Conservation (phyloP, 2,888 invertebrate genomes). For the Pristionchus exspectatus region DNA sequence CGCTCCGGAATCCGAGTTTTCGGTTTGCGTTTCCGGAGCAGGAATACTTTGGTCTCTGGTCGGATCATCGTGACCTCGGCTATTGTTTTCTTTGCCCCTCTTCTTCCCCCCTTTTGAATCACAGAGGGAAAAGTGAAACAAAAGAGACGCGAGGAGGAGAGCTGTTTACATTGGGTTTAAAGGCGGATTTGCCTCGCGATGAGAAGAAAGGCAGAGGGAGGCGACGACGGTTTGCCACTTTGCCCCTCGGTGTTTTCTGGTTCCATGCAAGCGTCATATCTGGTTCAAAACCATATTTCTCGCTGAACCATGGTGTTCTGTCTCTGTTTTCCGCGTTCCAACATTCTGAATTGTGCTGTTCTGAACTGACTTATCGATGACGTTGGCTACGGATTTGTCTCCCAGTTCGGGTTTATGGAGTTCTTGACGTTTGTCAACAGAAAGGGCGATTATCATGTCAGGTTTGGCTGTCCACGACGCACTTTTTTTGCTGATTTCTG, state of each 20-base stretch:
- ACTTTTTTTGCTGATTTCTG: neutral
- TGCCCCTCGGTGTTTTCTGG: neutral
- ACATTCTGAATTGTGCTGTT: neutral
- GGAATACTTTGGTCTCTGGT: neutral
- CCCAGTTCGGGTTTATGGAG: neutral
- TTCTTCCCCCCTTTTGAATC: neutral
- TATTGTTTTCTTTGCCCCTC: neutral
- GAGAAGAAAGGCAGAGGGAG: slow-evolving; percentile 8
- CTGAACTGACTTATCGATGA: neutral
- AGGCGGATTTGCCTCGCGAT: slow-evolving; percentile 15
- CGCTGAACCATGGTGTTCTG: neutral
- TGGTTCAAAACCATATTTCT: neutral
- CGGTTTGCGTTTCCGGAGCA: neutral
- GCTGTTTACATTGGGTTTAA: slow-evolving; percentile 34
- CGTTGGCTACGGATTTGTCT: neutral
- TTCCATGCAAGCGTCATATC: neutral
- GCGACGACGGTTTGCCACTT: neutral
- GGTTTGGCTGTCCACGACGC: neutral
- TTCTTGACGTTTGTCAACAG: neutral
- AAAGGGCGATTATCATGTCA: neutral
- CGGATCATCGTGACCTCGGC: neutral
- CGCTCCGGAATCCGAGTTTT: neutral
- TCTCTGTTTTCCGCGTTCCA: neutral
- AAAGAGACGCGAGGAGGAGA: neutral
- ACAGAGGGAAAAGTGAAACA: slow-evolving; percentile 35